Evolutionary conservation across 2,113 vertebrate species (phyloP), one percentile per base, ranked within the genome.

Genomic region (Lamprologus callipterus): DNA sequence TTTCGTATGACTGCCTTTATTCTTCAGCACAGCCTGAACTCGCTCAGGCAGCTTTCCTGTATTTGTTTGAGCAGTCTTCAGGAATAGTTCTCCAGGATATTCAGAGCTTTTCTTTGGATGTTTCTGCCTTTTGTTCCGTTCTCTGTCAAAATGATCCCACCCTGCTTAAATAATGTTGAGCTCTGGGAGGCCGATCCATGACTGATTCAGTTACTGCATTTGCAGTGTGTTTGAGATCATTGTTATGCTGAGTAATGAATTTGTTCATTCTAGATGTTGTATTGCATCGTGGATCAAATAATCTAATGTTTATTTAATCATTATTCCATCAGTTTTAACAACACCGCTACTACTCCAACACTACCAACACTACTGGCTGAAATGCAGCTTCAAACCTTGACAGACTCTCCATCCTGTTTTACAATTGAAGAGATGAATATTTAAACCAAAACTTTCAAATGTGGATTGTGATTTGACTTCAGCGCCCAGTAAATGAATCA

Each of bases 101-200:
- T 40, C 37, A 40, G 0, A 40, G 37, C 37, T 40, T 0, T 40
- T 40, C 0, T 40, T 40, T 5, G 40, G 40, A 2, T 42, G 40
- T 42, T 13, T 12, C 40, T 42, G 40, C 11, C 40, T 42, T 42
- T 42, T 42, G 5, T 42, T 13, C 40, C 1, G 40, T 42, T 40
- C 40, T 42, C 5, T 42, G 40, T 42, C 0, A 42, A 42, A 0
- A 42, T 42, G 40, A 42, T 13, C 0, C 40, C 40, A 42, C 40
- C 1, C 5, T 42, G 5, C 40, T 40, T 40, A 40, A 40, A 0
- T 40, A 40, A 40, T 40, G 11, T 42, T 42, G 40, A 3, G 40
- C 40, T 42, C 0, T 45, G 42, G 6, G 42, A 45, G 6, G 6
- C 6, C 3, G 2, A 45, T 45, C 42, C 12, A 14, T 45, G 42